A percentile compares a stretch with the other conserved stretches of the same genome.
phyloP scores from a whole-genome alignment of 2,888 invertebrate genomes.

The Drosophila mettleri region DNA sequence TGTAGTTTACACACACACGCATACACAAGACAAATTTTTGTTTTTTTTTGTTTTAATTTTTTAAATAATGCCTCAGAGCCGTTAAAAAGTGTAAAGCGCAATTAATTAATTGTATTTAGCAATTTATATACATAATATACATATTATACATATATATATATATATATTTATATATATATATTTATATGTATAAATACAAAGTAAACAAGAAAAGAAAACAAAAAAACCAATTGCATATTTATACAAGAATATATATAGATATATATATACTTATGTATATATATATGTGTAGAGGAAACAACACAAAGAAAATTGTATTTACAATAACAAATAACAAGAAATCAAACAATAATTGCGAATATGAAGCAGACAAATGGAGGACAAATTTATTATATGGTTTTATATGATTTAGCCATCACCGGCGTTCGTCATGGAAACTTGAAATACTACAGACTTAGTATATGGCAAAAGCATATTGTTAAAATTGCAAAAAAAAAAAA shows the following conservation, averaged over 20 bases:
- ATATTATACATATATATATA: slow-evolving; percentile 50
- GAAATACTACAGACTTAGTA: slow-evolving; percentile 11
- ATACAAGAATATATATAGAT: slow-evolving; percentile 72
- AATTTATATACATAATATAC: slow-evolving; percentile 73
- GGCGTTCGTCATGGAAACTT: slow-evolving; percentile 20
- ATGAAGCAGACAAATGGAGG: slow-evolving; percentile 27
- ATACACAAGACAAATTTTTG: slow-evolving; percentile 38
- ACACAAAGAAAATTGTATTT: slow-evolving; percentile 66
- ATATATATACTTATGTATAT: slow-evolving; percentile 60
- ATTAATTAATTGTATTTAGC: slow-evolving; percentile 79
- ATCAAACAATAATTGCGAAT: slow-evolving; percentile 51
- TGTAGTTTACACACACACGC: slow-evolving; percentile 30
- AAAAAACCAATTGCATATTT: slow-evolving; percentile 62
- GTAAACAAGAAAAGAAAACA: slow-evolving; percentile 25
- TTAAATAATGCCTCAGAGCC: slow-evolving; percentile 63
- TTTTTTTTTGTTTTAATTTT: slow-evolving; percentile 43
- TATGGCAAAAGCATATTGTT: slow-evolving; percentile 23
- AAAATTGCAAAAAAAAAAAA: slow-evolving; percentile 1
- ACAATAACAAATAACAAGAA: slow-evolving; percentile 43
- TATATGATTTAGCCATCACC: slow-evolving; percentile 17
- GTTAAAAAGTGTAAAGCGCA: slow-evolving; percentile 74
- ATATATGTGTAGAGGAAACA: slow-evolving; percentile 34
- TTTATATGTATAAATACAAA: slow-evolving; percentile 56
- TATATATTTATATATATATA: slow-evolving; percentile 47
- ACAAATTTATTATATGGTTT: slow-evolving; percentile 23